Evolutionary conservation across 2,797 vertebrate genomes (phyloP).

Genomic region (Myotis vivesi): DNA sequence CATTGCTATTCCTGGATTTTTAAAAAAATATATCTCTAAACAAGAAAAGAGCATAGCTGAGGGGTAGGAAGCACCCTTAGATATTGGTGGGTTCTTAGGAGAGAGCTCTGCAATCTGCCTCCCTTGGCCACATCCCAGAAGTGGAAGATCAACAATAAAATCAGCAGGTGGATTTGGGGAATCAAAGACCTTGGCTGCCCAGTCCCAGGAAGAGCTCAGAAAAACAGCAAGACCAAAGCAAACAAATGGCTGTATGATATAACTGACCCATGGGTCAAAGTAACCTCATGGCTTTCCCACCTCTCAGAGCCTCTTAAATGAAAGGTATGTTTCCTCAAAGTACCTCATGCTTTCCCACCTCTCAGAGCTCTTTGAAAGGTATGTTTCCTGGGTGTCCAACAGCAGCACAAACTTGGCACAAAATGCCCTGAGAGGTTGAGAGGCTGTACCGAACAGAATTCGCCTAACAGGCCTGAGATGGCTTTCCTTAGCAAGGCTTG

Average conservation of each 20-base stretch:
- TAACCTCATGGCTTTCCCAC: neutral
- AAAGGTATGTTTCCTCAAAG: neutral
- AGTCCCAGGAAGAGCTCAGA: neutral
- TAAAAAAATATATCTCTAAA: neutral
- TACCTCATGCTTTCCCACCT: neutral
- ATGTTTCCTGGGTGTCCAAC: neutral
- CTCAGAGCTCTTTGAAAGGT: neutral
- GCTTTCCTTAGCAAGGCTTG: neutral
- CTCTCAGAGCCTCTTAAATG: neutral
- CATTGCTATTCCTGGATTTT: neutral
- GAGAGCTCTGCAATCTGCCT: neutral
- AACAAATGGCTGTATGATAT: neutral
- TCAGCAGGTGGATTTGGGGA: neutral
- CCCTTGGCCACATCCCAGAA: neutral
- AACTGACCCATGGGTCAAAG: neutral
- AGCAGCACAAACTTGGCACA: neutral
- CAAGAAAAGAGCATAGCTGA: neutral
- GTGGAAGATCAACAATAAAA: neutral
- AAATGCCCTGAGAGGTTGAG: neutral
- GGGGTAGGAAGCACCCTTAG: neutral
- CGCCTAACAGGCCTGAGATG: neutral
- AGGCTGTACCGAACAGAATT: neutral
- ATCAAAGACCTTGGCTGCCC: neutral
- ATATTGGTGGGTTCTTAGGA: neutral
- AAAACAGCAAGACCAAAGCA: neutral